These are phyloP conservation scores for Diachasma alloeum DNA, from an alignment of 1,140 invertebrate genomes.

Conservation along the genomic window DNA sequence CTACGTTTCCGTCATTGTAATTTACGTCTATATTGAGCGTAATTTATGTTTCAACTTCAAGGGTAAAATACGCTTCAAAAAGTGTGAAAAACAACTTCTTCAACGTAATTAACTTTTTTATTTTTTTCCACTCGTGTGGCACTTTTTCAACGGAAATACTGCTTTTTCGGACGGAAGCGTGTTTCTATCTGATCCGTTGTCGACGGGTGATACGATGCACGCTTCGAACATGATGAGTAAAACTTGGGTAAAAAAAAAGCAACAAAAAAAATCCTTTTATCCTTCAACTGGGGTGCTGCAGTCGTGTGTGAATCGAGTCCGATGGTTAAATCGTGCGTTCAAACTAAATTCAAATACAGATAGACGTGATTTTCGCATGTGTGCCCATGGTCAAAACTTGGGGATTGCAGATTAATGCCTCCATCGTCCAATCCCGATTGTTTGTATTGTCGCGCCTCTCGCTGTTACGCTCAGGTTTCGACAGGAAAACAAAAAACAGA, in stretches of 20 bases:
- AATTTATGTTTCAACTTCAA: no score
- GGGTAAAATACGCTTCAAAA: no score
- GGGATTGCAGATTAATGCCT: constrained; percentile 10
- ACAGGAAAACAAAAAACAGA: not conserved
- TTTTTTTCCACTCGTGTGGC: no score
- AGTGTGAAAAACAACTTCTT: no score
- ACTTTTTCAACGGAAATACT: not conserved
- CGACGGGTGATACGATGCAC: not conserved
- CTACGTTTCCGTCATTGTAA: no score
- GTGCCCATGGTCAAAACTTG: not conserved
- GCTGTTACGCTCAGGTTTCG: not conserved
- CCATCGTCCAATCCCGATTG: not conserved
- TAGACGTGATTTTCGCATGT: constrained; percentile 7
- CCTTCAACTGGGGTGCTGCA: not conserved
- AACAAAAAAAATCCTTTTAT: not conserved
- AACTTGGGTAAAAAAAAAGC: not conserved
- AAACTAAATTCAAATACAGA: constrained; percentile 1
- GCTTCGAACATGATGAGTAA: not conserved
- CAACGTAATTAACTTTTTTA: no score
- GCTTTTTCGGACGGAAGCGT: not conserved
- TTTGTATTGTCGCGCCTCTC: not conserved
- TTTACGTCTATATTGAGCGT: no score
- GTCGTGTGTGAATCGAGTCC: not conserved
- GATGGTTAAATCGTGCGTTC: not conserved
- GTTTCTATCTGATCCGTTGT: not conserved